Conservation (phyloP, 1,140 invertebrate species). For the Drosophila biarmipes region DNA sequence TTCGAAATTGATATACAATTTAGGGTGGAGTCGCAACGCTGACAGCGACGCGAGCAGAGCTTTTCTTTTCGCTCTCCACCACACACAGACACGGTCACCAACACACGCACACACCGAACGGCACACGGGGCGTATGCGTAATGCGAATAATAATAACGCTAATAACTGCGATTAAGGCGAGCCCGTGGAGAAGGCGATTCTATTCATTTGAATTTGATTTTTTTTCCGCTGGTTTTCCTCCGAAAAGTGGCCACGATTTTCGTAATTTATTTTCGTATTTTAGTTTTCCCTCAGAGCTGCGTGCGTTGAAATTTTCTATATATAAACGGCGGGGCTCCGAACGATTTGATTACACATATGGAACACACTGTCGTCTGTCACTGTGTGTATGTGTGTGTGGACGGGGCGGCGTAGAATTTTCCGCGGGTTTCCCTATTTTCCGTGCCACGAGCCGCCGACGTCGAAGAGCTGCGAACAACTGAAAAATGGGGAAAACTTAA, state of each 20-base stretch:
- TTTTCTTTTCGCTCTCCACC: slow-evolving; percentile 36
- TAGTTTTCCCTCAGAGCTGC: slow-evolving; percentile 68
- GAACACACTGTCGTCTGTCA: slow-evolving; percentile 60
- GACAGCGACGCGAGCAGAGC: slow-evolving; percentile 61
- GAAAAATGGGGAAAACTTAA: slow-evolving; percentile 55
- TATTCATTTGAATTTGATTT: slow-evolving; percentile 21
- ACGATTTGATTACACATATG: slow-evolving; percentile 78
- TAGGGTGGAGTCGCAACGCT: slow-evolving; percentile 72
- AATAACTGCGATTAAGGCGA: slow-evolving; percentile 31
- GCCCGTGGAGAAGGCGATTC: slow-evolving; percentile 4
- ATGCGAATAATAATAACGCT: slow-evolving; percentile 56
- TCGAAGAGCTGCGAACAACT: slow-evolving; percentile 81
- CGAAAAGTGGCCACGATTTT: slow-evolving; percentile 49
- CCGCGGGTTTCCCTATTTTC: slow-evolving; percentile 38
- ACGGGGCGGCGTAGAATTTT: slow-evolving; percentile 36
- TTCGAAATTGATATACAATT: slow-evolving; percentile 74
- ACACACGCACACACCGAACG: slow-evolving; percentile 14
- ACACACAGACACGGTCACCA: slow-evolving; percentile 10
- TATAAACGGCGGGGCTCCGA: slow-evolving; percentile 75
- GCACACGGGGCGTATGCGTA: slow-evolving; percentile 73
- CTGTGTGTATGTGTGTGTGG: slow-evolving; percentile 39
- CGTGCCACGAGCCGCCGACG: slow-evolving; percentile 58
- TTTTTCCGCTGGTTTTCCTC: slow-evolving; percentile 1
- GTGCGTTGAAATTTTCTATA: slow-evolving; percentile 83
- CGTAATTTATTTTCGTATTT: slow-evolving; percentile 60